Evolutionary conservation across 2,797 vertebrate species (phyloP).

Genomic region (Falco berigora): DNA sequence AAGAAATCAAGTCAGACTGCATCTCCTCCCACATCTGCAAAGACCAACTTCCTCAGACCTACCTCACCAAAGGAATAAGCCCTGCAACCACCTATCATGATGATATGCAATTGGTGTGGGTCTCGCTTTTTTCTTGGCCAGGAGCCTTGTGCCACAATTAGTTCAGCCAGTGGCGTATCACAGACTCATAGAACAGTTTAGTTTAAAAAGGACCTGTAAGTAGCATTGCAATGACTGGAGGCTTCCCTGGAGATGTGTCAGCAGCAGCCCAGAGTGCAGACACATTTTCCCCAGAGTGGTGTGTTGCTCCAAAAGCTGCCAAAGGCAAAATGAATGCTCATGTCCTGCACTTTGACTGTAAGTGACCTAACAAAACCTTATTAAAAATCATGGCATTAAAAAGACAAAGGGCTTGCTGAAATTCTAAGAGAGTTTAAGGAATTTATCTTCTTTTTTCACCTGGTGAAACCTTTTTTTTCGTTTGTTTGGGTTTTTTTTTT

Average conservation of each 20-base stretch:
- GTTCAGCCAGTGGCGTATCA: background rate
- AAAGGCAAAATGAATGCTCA: background rate
- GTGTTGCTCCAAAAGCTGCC: background rate
- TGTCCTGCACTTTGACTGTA: background rate
- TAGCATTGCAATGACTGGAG: background rate
- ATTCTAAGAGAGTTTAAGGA: background rate
- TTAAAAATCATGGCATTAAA: background rate
- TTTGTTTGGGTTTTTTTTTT: background rate
- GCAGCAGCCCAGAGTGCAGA: background rate
- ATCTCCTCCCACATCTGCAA: background rate
- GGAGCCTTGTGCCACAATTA: background rate
- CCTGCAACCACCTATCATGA: background rate
- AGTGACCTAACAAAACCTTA: background rate
- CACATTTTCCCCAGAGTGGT: rapidly evolving
- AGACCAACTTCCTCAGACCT: background rate
- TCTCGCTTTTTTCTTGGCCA: background rate
- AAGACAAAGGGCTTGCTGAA: background rate
- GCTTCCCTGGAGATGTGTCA: background rate
- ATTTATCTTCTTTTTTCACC: background rate
- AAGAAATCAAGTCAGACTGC: background rate
- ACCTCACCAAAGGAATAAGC: background rate
- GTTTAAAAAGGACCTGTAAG: no score
- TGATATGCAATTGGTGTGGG: no score
- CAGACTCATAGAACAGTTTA: no score
- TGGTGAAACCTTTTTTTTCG: background rate